Percentiles rank a stretch among this genome's conserved stretches.
phyloP scores from a whole-genome alignment of 1,140 invertebrate genomes.

The Magallana ariakensis region DNA sequence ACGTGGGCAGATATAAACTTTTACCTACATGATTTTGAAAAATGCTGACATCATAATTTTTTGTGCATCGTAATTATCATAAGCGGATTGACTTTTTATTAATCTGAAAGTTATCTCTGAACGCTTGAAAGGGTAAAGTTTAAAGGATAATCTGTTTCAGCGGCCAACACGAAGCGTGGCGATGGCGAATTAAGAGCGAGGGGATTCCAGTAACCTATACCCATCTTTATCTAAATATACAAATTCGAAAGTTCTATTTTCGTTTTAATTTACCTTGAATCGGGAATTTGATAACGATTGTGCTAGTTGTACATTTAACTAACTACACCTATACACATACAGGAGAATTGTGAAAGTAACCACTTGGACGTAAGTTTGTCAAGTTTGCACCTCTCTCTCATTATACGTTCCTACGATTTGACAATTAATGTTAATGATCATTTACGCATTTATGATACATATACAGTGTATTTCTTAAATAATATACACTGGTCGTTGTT shows the following conservation, averaged over 20 bases:
- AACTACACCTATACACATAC: not conserved
- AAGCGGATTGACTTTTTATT: too few species aligned
- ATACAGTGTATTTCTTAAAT: not conserved
- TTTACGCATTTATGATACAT: not conserved
- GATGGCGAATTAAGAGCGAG: not conserved
- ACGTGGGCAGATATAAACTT: not conserved
- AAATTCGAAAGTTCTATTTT: slow-evolving; percentile 39
- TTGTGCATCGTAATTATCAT: too few species aligned
- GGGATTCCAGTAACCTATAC: not conserved
- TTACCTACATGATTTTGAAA: not conserved
- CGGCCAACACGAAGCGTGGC: not conserved
- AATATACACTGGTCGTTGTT: not conserved
- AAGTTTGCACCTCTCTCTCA: not conserved
- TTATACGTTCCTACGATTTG: too few species aligned
- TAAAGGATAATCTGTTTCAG: not conserved
- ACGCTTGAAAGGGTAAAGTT: too few species aligned
- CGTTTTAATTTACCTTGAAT: slow-evolving; percentile 38
- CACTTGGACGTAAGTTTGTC: slow-evolving; percentile 7
- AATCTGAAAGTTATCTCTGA: too few species aligned
- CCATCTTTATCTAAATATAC: not conserved
- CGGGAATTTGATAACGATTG: slow-evolving; percentile 9
- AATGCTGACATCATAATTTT: slow-evolving; percentile 10
- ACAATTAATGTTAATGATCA: too few species aligned
- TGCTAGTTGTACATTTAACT: slow-evolving; percentile 3
- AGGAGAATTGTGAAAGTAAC: not conserved